Base-by-base conservation (phyloP, 2,888 invertebrate genomes). In the Leptogaster cylindrica region DNA sequence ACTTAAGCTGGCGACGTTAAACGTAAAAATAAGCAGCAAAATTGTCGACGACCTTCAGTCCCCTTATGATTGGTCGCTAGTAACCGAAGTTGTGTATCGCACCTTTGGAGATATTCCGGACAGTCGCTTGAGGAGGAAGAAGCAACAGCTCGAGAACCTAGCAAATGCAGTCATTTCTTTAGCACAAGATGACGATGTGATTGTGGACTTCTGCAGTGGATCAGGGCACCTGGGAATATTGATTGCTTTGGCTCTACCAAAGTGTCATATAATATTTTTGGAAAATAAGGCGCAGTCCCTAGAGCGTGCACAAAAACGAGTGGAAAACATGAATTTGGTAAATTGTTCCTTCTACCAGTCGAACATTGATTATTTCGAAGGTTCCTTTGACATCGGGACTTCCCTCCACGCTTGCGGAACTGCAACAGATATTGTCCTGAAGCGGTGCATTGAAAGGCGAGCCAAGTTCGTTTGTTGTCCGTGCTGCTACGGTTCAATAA, bases 201-300 rank as follows among this genome's bases (percentile, higher is more conserved):
- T 97, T 73, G 92, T 97, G 0, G 97, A 97, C 78, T 97, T 97
- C 80, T 97, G 97, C 78, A 91, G 94, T 75, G 97, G 97, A 1
- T 91, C 94, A 74, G 97, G 97, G 0, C 96, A 97, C 81, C 83
- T 97, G 68, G 97, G 96, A 0, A 90, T 97, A 70, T 79, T 95
- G 3, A 77, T 96, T 20, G 96, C 95, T 0, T 83, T 89, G 74
- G 82, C 92, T 36, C 79, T 95, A 52, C 95, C 95, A 0, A 81
- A 87, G 16, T 93, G 93, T 77, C 84, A 86, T 68, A 82, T 97
- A 1, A 86, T 95, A 74, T 82, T 97, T 67, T 82, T 97, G 63
- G 97, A 97, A 79, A 97, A 97, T 77, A 97, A 97, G 79, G 91
- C 95, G 76, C 89, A 89, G 72, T 95, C 95, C 0, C 78, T 96